phyloP scores from a whole-genome alignment of 2,888 invertebrate species.

The Acronicta leporina region DNA sequence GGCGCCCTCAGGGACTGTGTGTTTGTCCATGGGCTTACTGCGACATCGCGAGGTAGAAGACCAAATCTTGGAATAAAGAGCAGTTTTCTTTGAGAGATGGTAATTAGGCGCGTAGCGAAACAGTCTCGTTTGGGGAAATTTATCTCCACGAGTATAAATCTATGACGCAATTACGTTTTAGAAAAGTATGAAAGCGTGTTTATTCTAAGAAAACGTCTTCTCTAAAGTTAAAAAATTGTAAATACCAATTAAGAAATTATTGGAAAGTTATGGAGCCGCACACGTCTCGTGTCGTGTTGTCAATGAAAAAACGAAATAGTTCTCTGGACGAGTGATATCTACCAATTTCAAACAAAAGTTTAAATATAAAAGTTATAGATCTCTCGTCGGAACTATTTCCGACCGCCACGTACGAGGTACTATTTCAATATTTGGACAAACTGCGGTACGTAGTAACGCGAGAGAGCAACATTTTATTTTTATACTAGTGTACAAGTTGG shows the following conservation, averaged over 20 bases:
- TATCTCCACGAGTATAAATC: conserved; percentile 4
- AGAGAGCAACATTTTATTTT: conserved; percentile 14
- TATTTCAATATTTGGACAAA: conserved; percentile 26
- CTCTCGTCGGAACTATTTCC: conserved; percentile 24
- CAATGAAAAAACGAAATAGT: conserved; percentile 6
- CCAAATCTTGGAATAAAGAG: conserved; percentile 15
- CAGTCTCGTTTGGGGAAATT: conserved; percentile 3
- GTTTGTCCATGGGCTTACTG: conserved; percentile 50
- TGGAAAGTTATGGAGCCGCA: not conserved
- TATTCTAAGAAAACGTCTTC: not conserved
- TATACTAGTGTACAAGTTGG: conserved; percentile 5
- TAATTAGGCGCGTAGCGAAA: conserved; percentile 35
- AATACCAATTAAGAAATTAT: not conserved
- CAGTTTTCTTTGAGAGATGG: conserved; percentile 20
- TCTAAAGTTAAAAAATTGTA: not conserved
- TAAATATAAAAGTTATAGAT: conserved; percentile 27
- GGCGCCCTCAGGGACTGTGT: conserved; percentile 8
- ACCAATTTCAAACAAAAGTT: conserved; percentile 29
- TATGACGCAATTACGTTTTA: conserved; percentile 4
- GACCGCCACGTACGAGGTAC: conserved; percentile 9
- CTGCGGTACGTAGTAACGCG: not conserved
- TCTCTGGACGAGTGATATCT: conserved; percentile 5
- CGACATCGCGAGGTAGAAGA: conserved; percentile 13
- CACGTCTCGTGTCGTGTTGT: conserved; percentile 5
- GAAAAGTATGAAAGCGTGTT: not conserved